phyloP scores from a whole-genome alignment of 2,888 invertebrate genomes.

The Lasius fuliginosus region DNA sequence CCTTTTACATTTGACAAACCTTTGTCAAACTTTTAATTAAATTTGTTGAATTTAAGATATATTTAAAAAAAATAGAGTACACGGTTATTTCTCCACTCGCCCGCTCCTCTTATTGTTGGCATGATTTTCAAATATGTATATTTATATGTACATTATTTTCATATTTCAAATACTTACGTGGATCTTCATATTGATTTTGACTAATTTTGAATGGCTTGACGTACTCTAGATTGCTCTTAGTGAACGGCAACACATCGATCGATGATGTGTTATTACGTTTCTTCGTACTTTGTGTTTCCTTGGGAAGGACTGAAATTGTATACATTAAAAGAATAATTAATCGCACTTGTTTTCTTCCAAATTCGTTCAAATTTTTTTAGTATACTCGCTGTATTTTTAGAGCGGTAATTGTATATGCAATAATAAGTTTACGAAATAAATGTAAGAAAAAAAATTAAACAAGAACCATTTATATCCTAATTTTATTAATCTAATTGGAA shows the following conservation, averaged over 20 bases:
- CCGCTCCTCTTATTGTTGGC: background rate
- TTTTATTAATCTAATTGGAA: background rate
- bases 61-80: background rate
- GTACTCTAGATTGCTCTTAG: constrained; percentile 86
- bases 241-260: constrained; percentile 70
- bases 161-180: constrained; percentile 78
- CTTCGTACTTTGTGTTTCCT: constrained; percentile 31
- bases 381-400: background rate
- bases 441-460: background rate
- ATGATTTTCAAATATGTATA: background rate
- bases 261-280: constrained; percentile 50
- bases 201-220: constrained; percentile 88
- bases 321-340: constrained; percentile 15
- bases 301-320: constrained; percentile 62
- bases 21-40: too few species aligned
- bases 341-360: background rate
- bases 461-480: background rate
- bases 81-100: background rate
- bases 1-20: too few species aligned
- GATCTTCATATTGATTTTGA: constrained; percentile 87
- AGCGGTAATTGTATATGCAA: background rate
- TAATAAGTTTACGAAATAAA: background rate
- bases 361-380: background rate
- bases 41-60: too few species aligned
- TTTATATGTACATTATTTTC: background rate